Evolutionary conservation across 2,113 vertebrate genomes (phyloP).

Genomic region (Strix aluco): DNA sequence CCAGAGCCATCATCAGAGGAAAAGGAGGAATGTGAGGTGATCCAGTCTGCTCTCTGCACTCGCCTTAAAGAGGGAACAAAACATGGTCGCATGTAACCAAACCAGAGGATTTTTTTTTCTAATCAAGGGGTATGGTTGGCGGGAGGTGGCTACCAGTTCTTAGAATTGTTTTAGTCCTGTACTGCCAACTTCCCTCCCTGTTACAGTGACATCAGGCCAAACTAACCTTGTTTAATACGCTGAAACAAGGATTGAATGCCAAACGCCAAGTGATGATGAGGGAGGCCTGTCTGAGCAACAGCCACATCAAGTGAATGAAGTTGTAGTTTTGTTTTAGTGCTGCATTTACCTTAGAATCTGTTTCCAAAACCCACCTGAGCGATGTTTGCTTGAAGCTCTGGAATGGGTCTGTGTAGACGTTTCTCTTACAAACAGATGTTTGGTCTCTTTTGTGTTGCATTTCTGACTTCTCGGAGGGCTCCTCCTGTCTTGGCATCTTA

Average conservation of each 20-base stretch:
- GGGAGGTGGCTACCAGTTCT: not conserved
- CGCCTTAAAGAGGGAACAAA: not conserved
- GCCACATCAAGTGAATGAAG: not conserved
- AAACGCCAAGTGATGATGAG: not conserved
- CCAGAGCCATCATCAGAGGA: not conserved
- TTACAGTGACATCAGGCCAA: not conserved
- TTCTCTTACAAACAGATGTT: not conserved
- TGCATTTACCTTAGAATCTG: not conserved
- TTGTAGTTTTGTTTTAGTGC: not conserved
- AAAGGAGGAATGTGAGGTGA: not conserved
- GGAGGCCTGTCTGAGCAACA: not conserved
- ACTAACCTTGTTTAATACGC: not conserved
- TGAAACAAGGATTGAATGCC: not conserved
- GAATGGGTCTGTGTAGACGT: not conserved
- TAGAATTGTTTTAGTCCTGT: not conserved
- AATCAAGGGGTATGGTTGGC: not conserved
- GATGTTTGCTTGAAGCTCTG: not conserved
- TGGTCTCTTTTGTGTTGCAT: not conserved
- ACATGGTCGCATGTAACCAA: not conserved
- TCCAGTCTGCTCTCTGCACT: not conserved
- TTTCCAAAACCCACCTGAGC: not conserved
- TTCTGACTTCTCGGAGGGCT: not conserved
- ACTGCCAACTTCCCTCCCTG: not conserved
- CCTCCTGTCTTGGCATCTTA: not conserved
- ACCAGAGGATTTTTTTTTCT: not conserved